Conservation (phyloP, 2,113 vertebrate genomes). For the Rhinichthys klamathensis region DNA sequence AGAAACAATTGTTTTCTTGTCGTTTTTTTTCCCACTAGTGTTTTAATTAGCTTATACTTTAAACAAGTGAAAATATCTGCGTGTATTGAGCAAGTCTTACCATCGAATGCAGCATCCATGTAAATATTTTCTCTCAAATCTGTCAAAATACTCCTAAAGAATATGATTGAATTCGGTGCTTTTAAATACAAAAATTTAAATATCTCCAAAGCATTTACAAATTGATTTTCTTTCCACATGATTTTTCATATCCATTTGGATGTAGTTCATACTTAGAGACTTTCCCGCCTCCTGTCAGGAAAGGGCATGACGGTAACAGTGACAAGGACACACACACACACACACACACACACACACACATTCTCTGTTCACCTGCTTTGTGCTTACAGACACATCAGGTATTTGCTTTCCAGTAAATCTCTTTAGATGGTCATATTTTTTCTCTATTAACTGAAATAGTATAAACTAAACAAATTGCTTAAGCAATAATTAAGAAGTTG, state of each 20-base stretch:
- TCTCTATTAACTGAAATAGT: not conserved
- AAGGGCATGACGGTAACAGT: constrained; percentile 8
- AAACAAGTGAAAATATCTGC: not conserved
- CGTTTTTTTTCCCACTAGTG: not conserved
- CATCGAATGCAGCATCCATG: not conserved
- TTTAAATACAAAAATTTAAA: not conserved
- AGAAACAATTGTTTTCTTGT: not conserved
- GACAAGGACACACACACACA: constrained; percentile 68
- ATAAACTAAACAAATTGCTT: not conserved
- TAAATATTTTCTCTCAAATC: not conserved
- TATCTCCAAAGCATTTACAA: not conserved
- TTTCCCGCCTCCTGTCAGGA: too few species aligned
- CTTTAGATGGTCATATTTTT: not conserved
- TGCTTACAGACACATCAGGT: constrained; percentile 37
- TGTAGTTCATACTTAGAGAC: not conserved
- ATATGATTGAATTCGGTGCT: not conserved
- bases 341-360: too few species aligned
- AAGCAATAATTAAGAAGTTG: not conserved
- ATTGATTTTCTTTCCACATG: not conserved
- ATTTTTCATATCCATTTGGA: not conserved
- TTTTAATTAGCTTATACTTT: not conserved
- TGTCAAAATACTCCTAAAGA: not conserved
- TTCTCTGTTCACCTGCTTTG: constrained; percentile 38
- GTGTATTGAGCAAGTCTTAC: not conserved
- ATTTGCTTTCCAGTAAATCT: not conserved